A percentile compares a stretch with the other conserved stretches of the same genome.
These are phyloP conservation scores for Catharus fuscescens DNA, from an alignment of 2,113 vertebrate species.

Conservation along the genomic window DNA sequence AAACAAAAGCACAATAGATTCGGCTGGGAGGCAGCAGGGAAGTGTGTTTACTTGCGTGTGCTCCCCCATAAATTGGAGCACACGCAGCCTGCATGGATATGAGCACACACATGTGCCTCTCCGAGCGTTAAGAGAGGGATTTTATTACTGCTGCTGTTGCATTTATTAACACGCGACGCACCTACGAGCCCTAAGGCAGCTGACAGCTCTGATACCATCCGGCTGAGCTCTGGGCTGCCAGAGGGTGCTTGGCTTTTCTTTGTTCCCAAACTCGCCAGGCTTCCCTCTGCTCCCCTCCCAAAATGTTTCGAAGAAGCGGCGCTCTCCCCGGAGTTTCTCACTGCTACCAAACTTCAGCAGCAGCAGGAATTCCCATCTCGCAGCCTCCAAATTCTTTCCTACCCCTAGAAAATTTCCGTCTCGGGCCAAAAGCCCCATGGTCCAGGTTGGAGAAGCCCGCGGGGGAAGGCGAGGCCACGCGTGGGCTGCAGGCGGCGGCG, in stretches of 20 bases:
- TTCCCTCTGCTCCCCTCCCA: not conserved
- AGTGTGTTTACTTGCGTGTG: not conserved
- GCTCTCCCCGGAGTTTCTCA: not conserved
- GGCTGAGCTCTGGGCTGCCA: not conserved
- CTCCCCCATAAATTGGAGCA: not conserved
- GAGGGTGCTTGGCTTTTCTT: not conserved
- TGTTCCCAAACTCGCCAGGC: not conserved
- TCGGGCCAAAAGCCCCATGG: accelerated
- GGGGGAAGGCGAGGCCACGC: not conserved
- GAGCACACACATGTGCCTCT: not conserved
- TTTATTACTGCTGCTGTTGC: not conserved
- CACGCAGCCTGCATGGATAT: not conserved
- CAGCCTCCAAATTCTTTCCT: no score
- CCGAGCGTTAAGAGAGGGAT: not conserved
- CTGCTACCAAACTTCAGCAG: not conserved
- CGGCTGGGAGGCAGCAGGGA: not conserved
- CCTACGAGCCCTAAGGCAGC: not conserved
- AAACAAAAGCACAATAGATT: constrained; percentile 32
- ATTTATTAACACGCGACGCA: not conserved
- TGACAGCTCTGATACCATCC: not conserved
- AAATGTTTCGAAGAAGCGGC: accelerated
- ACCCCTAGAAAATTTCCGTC: accelerated
- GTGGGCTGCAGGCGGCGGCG: accelerated
- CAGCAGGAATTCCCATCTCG: not conserved
- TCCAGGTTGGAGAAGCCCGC: not conserved